Conservation (phyloP, 2,797 vertebrate species). For the Mormyrus proboscirostris region DNA sequence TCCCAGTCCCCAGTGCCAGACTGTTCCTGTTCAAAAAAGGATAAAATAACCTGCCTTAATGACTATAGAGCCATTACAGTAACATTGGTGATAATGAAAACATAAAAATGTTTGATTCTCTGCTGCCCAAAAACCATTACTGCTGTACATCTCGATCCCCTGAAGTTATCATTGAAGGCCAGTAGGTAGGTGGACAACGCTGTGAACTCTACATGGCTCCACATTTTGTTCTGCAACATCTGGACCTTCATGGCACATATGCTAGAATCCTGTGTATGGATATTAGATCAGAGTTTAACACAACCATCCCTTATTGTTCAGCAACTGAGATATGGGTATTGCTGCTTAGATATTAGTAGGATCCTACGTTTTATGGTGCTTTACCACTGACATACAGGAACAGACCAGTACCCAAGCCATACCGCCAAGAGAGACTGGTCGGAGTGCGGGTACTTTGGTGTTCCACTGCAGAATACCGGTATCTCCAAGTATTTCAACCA, state of each 20-base stretch:
- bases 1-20: background rate
- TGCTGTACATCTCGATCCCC: background rate
- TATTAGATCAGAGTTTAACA: background rate
- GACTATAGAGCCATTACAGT: background rate
- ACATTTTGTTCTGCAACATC: background rate
- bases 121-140: background rate
- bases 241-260: background rate
- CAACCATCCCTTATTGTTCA: background rate
- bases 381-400: background rate
- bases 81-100: background rate
- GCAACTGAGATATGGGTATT: background rate
- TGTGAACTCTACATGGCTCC: background rate
- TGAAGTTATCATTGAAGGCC: background rate
- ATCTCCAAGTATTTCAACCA: background rate
- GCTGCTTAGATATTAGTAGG: background rate
- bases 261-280: background rate
- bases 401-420: background rate
- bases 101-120: background rate
- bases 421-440: background rate
- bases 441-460: background rate
- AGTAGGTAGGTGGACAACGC: background rate
- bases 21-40: background rate
- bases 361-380: background rate
- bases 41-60: background rate
- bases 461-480: background rate